A percentile compares a stretch with the other conserved stretches of the same genome.
Evolutionary conservation across 2,888 invertebrate species (phyloP).

Genomic region (Clivina fossor): DNA sequence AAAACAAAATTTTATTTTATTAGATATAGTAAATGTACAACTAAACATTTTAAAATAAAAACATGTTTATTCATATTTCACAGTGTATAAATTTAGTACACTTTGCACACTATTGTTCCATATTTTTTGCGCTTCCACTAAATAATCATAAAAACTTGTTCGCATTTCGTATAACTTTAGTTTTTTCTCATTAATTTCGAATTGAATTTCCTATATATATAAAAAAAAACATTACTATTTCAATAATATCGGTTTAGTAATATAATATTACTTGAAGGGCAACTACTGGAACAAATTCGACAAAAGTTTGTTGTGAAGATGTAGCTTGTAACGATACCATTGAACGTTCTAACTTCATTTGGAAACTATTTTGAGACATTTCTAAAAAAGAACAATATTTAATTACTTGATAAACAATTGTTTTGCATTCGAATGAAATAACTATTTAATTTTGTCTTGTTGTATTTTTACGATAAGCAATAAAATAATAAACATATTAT

Average conservation of each 20-base stretch:
- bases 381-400: too few species aligned
- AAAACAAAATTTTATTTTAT: background rate
- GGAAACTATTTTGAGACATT: too few species aligned
- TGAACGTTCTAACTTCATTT: too few species aligned
- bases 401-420: too few species aligned
- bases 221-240: background rate
- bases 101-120: slow-evolving; percentile 16
- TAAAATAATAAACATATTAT: too few species aligned
- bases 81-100: slow-evolving; percentile 18
- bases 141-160: background rate
- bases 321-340: too few species aligned
- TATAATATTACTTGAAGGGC: background rate
- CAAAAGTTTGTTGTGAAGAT: background rate
- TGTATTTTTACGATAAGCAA: too few species aligned
- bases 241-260: background rate
- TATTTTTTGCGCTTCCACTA: background rate
- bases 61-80: slow-evolving; percentile 22
- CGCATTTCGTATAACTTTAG: background rate
- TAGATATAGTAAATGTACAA: background rate
- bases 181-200: background rate
- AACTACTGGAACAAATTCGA: background rate
- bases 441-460: too few species aligned
- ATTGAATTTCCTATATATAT: background rate
- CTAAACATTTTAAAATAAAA: background rate
- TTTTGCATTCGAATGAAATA: too few species aligned